phyloP scores from a whole-genome alignment of 92 coral and sea anemone species.

The Montipora capitata region DNA sequence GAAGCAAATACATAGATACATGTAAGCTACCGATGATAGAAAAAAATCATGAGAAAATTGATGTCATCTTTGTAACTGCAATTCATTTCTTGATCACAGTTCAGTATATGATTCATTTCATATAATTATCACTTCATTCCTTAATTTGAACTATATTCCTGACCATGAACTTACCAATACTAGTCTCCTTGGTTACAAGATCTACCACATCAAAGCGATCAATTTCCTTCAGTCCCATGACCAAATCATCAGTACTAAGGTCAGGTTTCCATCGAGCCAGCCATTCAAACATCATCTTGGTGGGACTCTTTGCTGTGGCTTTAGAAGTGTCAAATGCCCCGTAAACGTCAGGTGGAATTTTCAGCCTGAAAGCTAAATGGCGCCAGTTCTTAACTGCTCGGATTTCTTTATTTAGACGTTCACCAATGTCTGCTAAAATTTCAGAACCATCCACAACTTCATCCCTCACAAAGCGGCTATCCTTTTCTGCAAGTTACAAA shows the following conservation, averaged over 20 bases:
- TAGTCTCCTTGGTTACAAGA: constrained; percentile 27
- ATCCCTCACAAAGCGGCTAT: constrained; percentile 16
- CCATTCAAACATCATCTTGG: constrained; percentile 73
- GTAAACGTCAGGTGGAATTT: constrained; percentile 46
- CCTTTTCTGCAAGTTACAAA: constrained; percentile 3
- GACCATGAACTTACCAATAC: background rate
- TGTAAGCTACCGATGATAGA: no score
- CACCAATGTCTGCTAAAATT: constrained; percentile 61
- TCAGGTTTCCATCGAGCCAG: constrained; percentile 20
- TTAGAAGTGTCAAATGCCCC: constrained; percentile 50
- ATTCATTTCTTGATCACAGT: no score
- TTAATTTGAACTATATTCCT: no score
- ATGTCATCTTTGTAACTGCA: no score
- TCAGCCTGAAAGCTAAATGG: constrained; percentile 66
- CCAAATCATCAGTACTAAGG: constrained; percentile 38
- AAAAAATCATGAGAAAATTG: no score
- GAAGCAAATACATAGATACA: no score
- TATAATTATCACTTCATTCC: no score
- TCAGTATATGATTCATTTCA: no score
- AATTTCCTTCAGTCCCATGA: constrained; percentile 41
- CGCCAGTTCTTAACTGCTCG: constrained; percentile 76
- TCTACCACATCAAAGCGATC: constrained; percentile 76
- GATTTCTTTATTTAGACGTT: constrained; percentile 64
- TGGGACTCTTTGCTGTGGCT: constrained; percentile 50
- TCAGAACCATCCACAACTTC: constrained; percentile 38